phyloP scores from a whole-genome alignment of 2,797 vertebrate species.

The Oceanodroma leucorhoa region DNA sequence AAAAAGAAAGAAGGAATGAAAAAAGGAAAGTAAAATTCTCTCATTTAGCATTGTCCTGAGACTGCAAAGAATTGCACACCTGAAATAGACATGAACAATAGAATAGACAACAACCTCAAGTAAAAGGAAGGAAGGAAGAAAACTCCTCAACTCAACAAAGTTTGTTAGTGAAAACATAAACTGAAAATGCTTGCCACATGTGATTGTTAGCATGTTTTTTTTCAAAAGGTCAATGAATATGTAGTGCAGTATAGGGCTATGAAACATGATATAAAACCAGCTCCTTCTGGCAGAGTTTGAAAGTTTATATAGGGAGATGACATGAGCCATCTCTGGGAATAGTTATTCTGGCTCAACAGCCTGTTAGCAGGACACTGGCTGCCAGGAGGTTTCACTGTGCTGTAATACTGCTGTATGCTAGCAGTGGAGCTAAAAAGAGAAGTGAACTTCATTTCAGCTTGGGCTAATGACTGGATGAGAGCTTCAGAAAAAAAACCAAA shows the following conservation, averaged over 20 bases:
- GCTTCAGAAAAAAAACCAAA: neutral
- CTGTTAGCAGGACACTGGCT: neutral
- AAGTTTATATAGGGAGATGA: neutral
- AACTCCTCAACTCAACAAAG: neutral
- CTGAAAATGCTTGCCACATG: neutral
- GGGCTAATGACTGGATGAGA: neutral
- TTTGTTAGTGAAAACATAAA: neutral
- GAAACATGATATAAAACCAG: neutral
- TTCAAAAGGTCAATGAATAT: neutral
- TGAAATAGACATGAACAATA: neutral
- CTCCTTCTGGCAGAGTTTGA: neutral
- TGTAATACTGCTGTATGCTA: neutral
- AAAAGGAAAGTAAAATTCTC: neutral
- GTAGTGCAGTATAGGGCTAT: neutral
- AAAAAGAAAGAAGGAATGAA: neutral
- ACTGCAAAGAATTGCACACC: neutral
- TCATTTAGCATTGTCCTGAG: neutral
- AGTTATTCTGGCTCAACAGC: neutral
- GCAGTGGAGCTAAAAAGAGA: neutral
- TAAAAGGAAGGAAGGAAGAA: neutral
- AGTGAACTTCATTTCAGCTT: neutral
- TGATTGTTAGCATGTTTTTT: neutral
- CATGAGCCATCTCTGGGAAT: neutral
- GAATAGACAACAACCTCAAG: neutral
- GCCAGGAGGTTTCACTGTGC: neutral